phyloP scores from a whole-genome alignment of 2,113 vertebrate genomes.

The rabbit (Oryctolagus cuniculus) region mOryCun1.1 NC_091453.1:121760001-121760500 shows the following conservation, averaged over 20 bases:
- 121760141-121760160: constrained; percentile 1
- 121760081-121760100: not conserved
- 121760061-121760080: not conserved
- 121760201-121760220: not conserved
- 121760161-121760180: constrained; percentile 1
- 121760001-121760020: not conserved
- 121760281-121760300: too few species aligned
- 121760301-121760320: too few species aligned
- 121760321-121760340: too few species aligned
- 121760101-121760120: not conserved
- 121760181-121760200: not conserved
- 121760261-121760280: not conserved
- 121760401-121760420: too few species aligned
- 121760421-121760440: too few species aligned
- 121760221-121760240: constrained; percentile 11
- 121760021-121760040: not conserved
- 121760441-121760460: too few species aligned
- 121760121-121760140: not conserved
- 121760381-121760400: too few species aligned
- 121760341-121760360: too few species aligned
- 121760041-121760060: not conserved
- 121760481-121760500: too few species aligned
- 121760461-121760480: too few species aligned
- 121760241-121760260: constrained; percentile 42
- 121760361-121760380: too few species aligned